Evolutionary conservation across 2,113 vertebrate species (phyloP).

Genomic region (Oncorhynchus kisutch): DNA sequence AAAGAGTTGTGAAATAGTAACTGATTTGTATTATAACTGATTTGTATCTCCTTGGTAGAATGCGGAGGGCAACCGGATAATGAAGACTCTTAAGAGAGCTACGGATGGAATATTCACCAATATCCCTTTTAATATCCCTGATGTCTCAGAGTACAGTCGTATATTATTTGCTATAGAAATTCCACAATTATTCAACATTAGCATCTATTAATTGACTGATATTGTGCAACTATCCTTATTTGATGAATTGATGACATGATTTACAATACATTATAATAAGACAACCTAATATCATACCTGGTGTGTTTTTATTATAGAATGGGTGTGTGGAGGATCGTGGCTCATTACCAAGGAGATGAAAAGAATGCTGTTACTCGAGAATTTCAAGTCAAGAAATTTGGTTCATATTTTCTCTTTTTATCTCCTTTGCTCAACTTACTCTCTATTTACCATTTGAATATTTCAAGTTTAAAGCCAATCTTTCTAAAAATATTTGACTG

Average conservation of each 20-base stretch:
- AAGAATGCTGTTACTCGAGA: constrained; percentile 62
- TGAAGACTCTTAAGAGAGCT: background rate
- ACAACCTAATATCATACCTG: constrained; percentile 44
- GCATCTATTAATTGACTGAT: background rate
- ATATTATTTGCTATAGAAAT: background rate
- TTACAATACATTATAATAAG: background rate
- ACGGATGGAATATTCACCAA: constrained; percentile 47
- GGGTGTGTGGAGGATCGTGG: constrained; percentile 80
- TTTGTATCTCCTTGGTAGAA: constrained; percentile 64
- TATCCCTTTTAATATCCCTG: constrained; percentile 69
- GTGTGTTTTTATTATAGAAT: constrained; percentile 39
- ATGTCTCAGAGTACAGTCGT: constrained; percentile 69
- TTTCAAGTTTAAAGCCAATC: background rate
- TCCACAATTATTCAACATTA: background rate
- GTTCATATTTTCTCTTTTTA: constrained; percentile 54
- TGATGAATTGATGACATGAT: too few species aligned
- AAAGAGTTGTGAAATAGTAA: background rate
- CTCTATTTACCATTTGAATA: background rate
- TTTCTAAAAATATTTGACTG: background rate
- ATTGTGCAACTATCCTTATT: background rate
- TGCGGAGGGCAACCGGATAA: constrained; percentile 71
- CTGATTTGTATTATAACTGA: background rate
- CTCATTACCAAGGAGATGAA: constrained; percentile 62
- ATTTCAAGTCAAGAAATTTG: constrained; percentile 83
- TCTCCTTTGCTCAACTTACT: background rate